phyloP scores from a whole-genome alignment of 2,888 invertebrate species.

The Branchipolynoe longqiensis region DNA sequence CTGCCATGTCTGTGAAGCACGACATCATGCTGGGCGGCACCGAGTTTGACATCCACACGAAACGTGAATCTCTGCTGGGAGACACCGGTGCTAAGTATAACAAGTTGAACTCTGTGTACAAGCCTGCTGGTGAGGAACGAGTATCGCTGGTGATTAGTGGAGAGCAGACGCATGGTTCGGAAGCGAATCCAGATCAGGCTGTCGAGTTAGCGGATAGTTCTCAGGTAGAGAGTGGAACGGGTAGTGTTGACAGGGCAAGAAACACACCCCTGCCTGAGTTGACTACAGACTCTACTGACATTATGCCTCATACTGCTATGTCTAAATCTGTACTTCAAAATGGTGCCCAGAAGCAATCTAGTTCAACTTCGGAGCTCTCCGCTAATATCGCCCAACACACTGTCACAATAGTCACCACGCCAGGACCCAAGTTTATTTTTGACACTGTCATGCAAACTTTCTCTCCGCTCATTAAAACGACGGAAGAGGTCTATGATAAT shows the following conservation, averaged over 20 bases:
- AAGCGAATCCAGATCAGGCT: no score
- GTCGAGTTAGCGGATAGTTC: no score
- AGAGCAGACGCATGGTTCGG: neutral
- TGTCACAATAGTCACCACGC: neutral
- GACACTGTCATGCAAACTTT: conserved; percentile 54
- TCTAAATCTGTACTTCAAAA: no score
- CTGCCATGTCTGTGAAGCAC: no score
- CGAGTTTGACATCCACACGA: neutral
- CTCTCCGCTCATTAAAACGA: neutral
- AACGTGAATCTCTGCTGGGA: neutral
- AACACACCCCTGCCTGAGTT: no score
- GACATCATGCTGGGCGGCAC: neutral
- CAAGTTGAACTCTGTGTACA: neutral
- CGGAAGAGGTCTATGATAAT: neutral
- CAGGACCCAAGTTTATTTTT: conserved; percentile 45
- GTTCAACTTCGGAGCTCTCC: no score
- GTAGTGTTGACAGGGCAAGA: neutral
- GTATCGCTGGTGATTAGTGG: neutral
- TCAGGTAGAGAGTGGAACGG: neutral
- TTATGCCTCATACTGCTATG: no score
- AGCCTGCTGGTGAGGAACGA: neutral
- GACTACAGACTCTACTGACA: no score
- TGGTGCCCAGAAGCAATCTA: no score
- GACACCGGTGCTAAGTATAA: neutral
- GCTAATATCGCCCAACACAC: no score